Percentiles rank a stretch among this genome's conserved stretches.
These are phyloP conservation scores for Orestias chungarensis DNA, from an alignment of 2,797 vertebrate species.

Conservation along the genomic window DNA sequence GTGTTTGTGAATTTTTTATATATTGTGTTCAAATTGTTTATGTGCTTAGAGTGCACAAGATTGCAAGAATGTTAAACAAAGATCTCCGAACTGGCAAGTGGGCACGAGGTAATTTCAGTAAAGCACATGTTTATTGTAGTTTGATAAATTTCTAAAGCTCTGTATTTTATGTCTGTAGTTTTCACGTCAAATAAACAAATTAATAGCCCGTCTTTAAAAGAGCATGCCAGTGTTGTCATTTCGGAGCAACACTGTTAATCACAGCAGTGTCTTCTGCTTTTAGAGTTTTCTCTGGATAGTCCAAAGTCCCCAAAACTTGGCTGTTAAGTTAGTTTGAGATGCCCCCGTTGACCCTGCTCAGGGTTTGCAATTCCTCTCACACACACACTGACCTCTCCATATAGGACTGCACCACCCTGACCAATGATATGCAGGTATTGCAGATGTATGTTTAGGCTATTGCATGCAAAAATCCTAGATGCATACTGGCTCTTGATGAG, in stretches of 20 bases:
- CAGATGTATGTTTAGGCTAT: neutral
- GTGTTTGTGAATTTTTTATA: no score
- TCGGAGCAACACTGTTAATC: neutral
- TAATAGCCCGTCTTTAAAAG: no score
- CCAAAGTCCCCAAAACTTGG: neutral
- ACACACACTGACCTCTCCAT: neutral
- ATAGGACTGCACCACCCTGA: neutral
- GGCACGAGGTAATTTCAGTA: no score
- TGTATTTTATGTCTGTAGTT: no score
- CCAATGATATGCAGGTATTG: neutral
- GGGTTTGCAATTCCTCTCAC: neutral
- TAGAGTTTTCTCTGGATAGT: neutral
- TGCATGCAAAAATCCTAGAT: neutral
- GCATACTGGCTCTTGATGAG: neutral
- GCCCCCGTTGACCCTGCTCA: neutral
- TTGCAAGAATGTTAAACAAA: no score
- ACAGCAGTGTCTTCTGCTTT: no score
- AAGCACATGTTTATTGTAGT: no score
- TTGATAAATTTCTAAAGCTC: no score
- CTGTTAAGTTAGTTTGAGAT: neutral
- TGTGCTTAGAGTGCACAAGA: no score
- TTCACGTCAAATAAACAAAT: no score
- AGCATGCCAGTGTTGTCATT: neutral
- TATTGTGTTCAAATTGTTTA: no score
- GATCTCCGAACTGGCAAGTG: no score